Base-by-base conservation (phyloP, 2,888 invertebrate genomes). In the Rhagonycha lutea region DNA sequence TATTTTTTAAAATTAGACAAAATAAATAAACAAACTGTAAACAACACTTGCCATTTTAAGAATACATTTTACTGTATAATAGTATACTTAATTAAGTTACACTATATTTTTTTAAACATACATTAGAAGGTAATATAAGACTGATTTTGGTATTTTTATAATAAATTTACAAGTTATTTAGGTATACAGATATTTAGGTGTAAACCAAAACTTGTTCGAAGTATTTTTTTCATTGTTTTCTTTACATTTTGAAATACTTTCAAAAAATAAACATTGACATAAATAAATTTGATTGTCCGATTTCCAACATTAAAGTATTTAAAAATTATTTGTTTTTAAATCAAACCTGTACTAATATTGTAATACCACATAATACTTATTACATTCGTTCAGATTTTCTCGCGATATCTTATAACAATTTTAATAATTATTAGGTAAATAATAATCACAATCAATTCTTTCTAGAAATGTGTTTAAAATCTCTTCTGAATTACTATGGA, bases 121-220 rank as follows among this genome's bases (percentile, higher is more conserved):
- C 47, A n/a, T 47, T 47, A 47, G 47, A n/a, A 47, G 47, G 47
- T 47, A 47, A 47, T 47, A 68, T 73, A 76, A 74, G 77, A 77
- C 77, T 77, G 77, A 77, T 61, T 68, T 70, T 68, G 26, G 62
- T 61, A 61, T 73, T 70, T 67, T 70, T 47, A 47, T 47, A 47
- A 47, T 7, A 47, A n/a, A 47, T 47, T 47, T 47, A 47, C 47
- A 47, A n/a, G 47, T 32, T 29, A 32, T 12, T 32, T 32, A 32
- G 18, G 1, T 18, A 18, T 18, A 18, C 18, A 18, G 18, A 2
- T 18, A 32, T 12, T 32, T 3, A 47, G n/a, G n/a, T 47, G n/a
- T 47, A n/a, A 47, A 47, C n/a, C n/a, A 47, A n/a, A 47, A 2
- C n/a, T n/a, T 47, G n/a, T 47, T n/a, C 12, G 2, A 7, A n/a